These are phyloP conservation scores for Drosophila incognita DNA, from an alignment of 2,888 invertebrate genomes.

Conservation along the genomic window DNA sequence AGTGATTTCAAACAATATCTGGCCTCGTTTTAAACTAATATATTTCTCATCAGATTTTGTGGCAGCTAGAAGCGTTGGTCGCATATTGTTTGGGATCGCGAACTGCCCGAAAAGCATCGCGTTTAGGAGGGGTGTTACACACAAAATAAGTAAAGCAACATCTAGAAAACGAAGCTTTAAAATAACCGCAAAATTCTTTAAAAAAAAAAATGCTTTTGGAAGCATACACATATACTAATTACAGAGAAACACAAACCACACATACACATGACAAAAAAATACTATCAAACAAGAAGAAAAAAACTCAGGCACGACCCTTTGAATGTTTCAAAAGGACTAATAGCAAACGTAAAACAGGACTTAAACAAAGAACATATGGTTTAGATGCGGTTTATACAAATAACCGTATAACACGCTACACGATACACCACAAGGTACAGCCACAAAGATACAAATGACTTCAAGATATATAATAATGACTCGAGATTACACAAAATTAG, in stretches of 20 bases:
- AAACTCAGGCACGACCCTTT: conserved; percentile 73
- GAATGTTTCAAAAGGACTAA: conserved; percentile 70
- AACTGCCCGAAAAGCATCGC: neutral
- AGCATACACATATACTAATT: conserved; percentile 6
- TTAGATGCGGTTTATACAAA: conserved; percentile 27
- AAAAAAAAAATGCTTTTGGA: conserved; percentile 20
- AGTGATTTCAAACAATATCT: conserved; percentile 22
- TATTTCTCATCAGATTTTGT: conserved; percentile 32
- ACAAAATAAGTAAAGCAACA: conserved; percentile 28
- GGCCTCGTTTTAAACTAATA: conserved; percentile 34
- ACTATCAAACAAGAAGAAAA: conserved; percentile 28
- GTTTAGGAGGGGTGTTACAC: conserved; percentile 66
- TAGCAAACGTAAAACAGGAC: conserved; percentile 46
- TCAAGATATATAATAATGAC: conserved; percentile 23
- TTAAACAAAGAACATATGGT: conserved; percentile 45
- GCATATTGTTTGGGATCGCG: conserved; percentile 1
- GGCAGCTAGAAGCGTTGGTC: conserved; percentile 61
- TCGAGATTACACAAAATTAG: conserved; percentile 38
- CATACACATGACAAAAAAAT: conserved; percentile 21
- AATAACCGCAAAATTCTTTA: conserved; percentile 26
- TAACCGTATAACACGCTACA: conserved; percentile 59
- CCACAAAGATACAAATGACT: conserved; percentile 74
- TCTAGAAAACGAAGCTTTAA: conserved; percentile 22
- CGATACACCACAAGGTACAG: conserved; percentile 55
- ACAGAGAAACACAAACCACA: conserved; percentile 16